Evolutionary conservation across 2,797 vertebrate species (phyloP).

Genomic region (Hyperoplus immaculatus): DNA sequence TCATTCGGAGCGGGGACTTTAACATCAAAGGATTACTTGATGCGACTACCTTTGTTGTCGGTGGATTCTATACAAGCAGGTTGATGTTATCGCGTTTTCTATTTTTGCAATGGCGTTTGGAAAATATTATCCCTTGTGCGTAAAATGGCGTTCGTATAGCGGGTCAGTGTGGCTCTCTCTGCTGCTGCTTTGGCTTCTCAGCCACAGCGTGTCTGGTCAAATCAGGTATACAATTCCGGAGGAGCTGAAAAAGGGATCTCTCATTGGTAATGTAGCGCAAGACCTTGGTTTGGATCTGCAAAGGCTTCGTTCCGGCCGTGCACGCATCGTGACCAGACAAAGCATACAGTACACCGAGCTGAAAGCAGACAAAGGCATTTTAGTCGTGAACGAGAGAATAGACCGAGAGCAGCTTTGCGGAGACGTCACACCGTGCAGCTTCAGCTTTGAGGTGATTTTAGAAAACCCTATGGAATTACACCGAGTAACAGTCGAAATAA

Average conservation of each 20-base stretch:
- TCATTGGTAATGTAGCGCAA: conserved; percentile 71
- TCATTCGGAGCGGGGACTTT: neutral
- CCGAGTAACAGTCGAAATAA: conserved; percentile 54
- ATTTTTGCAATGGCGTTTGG: conserved; percentile 20
- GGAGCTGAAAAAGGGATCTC: conserved; percentile 64
- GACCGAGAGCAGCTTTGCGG: conserved; percentile 74
- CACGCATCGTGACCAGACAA: conserved; percentile 63
- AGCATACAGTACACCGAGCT: conserved; percentile 62
- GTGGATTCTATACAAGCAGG: neutral
- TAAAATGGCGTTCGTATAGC: conserved; percentile 40
- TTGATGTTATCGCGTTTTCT: neutral
- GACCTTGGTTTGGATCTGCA: conserved; percentile 64
- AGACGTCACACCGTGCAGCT: conserved; percentile 68
- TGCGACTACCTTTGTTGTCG: neutral
- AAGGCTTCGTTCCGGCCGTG: conserved; percentile 57
- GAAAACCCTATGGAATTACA: conserved; percentile 72
- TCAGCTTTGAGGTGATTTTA: conserved; percentile 72
- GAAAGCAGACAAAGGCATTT: conserved; percentile 66
- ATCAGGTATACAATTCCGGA: conserved; percentile 72
- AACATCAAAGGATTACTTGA: conserved; percentile 1
- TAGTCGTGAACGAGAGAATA: conserved; percentile 72
- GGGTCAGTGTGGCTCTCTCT: conserved; percentile 35
- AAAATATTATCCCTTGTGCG: neutral
- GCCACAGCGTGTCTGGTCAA: conserved; percentile 43
- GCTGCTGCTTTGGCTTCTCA: conserved; percentile 29